Conservation (phyloP, 2,113 vertebrate species). For the Anseranas semipalmata region DNA sequence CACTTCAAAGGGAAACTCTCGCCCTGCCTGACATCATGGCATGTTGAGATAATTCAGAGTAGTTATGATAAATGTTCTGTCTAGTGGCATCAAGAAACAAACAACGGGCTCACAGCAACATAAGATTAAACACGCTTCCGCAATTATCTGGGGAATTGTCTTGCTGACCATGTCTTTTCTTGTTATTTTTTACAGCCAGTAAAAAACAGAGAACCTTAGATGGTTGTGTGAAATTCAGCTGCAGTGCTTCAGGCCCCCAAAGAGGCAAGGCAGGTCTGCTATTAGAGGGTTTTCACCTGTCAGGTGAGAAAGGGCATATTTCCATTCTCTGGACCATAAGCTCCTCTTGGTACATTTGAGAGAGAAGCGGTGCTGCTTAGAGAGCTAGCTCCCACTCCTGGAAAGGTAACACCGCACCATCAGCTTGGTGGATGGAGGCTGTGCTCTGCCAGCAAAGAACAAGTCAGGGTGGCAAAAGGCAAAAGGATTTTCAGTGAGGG, state of each 20-base stretch:
- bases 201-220: background rate
- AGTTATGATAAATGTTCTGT: conserved; percentile 43
- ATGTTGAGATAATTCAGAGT: conserved; percentile 36
- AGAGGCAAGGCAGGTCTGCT: background rate
- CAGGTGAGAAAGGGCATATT: background rate
- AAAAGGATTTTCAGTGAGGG: background rate
- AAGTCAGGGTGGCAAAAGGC: background rate
- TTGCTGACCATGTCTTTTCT: background rate
- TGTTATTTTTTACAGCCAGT: background rate
- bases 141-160: background rate
- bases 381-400: background rate
- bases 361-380: background rate
- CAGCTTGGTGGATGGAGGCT: background rate
- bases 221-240: background rate
- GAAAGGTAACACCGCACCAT: background rate
- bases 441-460: background rate
- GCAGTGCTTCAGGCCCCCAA: background rate
- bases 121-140: conserved; percentile 39
- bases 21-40: background rate
- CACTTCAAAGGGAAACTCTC: conserved; percentile 23
- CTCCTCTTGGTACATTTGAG: background rate
- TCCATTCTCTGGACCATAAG: background rate
- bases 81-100: conserved; percentile 29
- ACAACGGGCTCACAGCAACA: background rate
- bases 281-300: background rate